phyloP scores from a whole-genome alignment of 2,888 invertebrate genomes.

The Ashinkailepas kermadecensis region DNA sequence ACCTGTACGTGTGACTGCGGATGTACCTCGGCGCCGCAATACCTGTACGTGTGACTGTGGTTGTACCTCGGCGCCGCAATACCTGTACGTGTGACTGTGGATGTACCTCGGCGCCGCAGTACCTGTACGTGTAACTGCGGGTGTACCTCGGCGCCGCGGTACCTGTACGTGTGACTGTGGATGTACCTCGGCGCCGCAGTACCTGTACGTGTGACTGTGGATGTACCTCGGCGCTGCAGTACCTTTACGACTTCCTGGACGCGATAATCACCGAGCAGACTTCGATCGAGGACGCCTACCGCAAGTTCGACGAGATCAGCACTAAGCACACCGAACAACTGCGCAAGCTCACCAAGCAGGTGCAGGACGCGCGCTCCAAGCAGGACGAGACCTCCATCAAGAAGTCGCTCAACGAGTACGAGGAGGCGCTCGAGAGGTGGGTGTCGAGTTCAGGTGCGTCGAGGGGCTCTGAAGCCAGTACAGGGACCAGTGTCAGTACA shows the following conservation, averaged over 20 bases:
- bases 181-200: too few species aligned
- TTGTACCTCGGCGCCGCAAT: too few species aligned
- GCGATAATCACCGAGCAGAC: slow-evolving; percentile 96
- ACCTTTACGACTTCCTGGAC: slow-evolving; percentile 90
- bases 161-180: too few species aligned
- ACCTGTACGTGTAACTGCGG: too few species aligned
- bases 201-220: too few species aligned
- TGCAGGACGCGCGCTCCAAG: slow-evolving; percentile 82
- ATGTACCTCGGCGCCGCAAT: too few species aligned
- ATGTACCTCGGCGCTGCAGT: slow-evolving; percentile 45
- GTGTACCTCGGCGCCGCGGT: too few species aligned
- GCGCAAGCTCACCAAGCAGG: slow-evolving; percentile 84
- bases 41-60: too few species aligned
- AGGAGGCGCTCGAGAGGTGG: slow-evolving; percentile 51
- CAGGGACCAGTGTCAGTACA: too few species aligned
- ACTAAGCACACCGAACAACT: slow-evolving; percentile 82
- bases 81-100: too few species aligned
- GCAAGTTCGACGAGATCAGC: slow-evolving; percentile 89
- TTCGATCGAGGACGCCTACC: slow-evolving; percentile 89
- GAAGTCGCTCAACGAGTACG: slow-evolving; percentile 82
- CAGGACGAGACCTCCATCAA: slow-evolving; percentile 83
- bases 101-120: too few species aligned
- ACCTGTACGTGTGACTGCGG: too few species aligned
- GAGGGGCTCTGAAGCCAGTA: not conserved
- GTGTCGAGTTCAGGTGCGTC: not conserved